Conservation (phyloP, 1,140 invertebrate species). For the Cyrtorhinus lividipennis region DNA sequence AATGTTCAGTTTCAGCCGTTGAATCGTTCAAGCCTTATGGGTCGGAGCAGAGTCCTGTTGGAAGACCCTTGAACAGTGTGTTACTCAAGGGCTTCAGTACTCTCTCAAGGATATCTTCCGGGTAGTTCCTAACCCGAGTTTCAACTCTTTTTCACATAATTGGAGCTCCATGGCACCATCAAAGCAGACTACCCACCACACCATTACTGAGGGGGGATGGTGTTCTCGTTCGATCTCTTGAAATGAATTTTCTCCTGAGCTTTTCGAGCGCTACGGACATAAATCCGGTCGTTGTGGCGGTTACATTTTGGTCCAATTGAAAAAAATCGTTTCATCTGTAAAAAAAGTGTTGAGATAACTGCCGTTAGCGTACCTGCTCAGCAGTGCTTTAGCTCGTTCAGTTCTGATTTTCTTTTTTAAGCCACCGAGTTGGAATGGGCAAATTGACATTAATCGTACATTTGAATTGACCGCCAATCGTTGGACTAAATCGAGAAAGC, state of each 20-base stretch:
- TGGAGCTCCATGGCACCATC: no score
- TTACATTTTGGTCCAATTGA: no score
- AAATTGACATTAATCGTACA: no score
- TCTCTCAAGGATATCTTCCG: not conserved
- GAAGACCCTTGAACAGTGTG: not conserved
- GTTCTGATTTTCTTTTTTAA: not conserved
- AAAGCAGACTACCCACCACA: no score
- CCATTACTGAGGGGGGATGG: not conserved
- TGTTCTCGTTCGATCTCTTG: no score
- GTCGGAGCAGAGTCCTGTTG: slow-evolving; percentile 1
- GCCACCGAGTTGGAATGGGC: no score
- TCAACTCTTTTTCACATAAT: not conserved
- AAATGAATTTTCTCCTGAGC: slow-evolving; percentile 3
- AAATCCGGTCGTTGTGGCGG: no score
- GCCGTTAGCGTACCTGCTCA: not conserved
- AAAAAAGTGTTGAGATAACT: not conserved
- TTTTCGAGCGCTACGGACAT: not conserved
- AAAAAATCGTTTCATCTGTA: not conserved
- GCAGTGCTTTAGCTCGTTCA: not conserved
- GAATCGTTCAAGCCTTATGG: slow-evolving; percentile 1
- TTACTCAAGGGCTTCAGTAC: slow-evolving; percentile 6
- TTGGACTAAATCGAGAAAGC: no score
- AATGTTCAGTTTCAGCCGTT: slow-evolving; percentile 17
- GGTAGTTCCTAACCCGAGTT: not conserved
- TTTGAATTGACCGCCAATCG: no score